phyloP scores from a whole-genome alignment of 2,113 vertebrate genomes.

The Uropsilus gracilis region DNA sequence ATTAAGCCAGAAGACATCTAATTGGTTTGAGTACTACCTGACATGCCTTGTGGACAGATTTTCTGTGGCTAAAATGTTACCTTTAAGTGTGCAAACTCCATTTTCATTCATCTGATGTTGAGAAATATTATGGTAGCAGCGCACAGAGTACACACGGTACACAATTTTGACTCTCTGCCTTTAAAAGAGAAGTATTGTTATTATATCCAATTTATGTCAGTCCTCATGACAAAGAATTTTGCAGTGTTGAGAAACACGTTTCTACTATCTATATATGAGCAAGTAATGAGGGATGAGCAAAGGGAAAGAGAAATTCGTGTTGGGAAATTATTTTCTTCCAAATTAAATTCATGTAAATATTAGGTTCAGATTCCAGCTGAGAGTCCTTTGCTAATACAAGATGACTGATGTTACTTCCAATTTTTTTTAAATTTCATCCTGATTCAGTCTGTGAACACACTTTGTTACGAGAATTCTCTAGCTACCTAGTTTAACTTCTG shows the following conservation, averaged over 20 bases:
- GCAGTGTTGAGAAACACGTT: background rate
- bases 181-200: background rate
- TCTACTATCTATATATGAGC: no score
- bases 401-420: background rate
- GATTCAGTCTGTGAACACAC: background rate
- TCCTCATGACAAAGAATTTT: background rate
- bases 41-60: background rate
- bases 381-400: background rate
- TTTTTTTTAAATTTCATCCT: background rate
- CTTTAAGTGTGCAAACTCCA: background rate
- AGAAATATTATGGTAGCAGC: no score
- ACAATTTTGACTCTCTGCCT: no score
- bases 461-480: background rate
- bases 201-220: background rate
- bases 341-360: background rate
- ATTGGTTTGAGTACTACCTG: background rate
- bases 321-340: background rate
- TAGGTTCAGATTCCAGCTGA: background rate
- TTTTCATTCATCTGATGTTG: background rate
- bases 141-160: background rate
- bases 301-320: background rate
- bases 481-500: no score
- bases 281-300: background rate
- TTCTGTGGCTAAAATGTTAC: background rate
- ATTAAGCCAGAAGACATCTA: background rate